Evolutionary conservation across 2,113 vertebrate species (phyloP).

Genomic region (Parotia lawesii): DNA sequence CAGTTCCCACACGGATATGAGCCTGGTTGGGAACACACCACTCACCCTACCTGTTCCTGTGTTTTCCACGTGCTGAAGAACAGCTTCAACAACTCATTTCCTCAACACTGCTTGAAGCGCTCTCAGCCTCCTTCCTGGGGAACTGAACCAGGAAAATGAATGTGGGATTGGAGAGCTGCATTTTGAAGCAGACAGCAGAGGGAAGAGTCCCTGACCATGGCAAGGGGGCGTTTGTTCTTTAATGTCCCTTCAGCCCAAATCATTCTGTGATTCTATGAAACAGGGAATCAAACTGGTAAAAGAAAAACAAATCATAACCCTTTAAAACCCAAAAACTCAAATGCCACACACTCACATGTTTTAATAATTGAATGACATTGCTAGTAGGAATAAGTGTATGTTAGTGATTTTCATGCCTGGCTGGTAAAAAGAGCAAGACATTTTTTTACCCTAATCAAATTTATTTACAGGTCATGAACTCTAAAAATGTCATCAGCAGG

Average conservation of each 20-base stretch:
- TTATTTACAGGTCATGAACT: background rate
- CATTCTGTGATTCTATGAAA: background rate
- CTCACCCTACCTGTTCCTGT: background rate
- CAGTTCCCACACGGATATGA: background rate
- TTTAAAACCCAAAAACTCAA: background rate
- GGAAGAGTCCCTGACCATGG: background rate
- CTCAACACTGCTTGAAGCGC: background rate
- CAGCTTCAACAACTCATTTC: background rate
- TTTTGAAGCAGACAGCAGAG: background rate
- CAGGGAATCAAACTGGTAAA: background rate
- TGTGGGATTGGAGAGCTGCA: background rate
- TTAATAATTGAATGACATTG: background rate
- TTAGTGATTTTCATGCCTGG: background rate
- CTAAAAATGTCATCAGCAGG: background rate
- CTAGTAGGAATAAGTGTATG: background rate
- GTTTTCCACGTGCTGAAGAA: background rate
- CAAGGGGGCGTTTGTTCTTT: accelerated
- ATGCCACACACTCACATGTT: accelerated
- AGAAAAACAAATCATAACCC: background rate
- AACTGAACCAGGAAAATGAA: background rate
- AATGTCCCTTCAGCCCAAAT: background rate
- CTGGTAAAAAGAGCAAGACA: background rate
- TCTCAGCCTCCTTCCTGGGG: background rate
- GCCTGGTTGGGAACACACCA: background rate
- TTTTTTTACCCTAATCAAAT: background rate